Evolutionary conservation across 2,113 vertebrate genomes (phyloP), one percentile per base, ranked within the genome.

Genomic region (Oryzias celebensis): DNA sequence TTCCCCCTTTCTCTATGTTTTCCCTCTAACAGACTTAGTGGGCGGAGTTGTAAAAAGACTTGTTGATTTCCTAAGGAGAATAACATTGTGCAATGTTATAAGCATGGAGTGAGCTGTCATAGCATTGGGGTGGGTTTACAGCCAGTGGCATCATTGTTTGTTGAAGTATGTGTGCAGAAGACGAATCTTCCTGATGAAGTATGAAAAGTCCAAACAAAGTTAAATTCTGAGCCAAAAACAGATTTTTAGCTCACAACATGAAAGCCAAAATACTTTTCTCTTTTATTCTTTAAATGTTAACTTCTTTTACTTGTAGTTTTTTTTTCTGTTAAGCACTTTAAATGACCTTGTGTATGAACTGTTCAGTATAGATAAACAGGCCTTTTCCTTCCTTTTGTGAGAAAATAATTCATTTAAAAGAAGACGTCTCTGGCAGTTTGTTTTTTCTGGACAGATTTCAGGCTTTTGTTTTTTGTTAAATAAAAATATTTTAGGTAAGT

Each of bases 31-130:
- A 14, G 58, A 52, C 42, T 66, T 24, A 62, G 58, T 53, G 49
- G 61, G 67, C 67, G 60, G 65, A 71, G 42, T 36, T 36, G 36
- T 12, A 36, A 46, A 63, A 58, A 68, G 56, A 65, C 65, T 28
- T 75, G 69, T 84, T 85, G 73, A 76, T 82, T 84, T 66, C 76
- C 75, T 60, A 71, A 79, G 74, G 73, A 69, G 75, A 75, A 68
- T 59, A 46, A 66, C 68, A 70, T 87, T 86, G 76, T 79, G 74
- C 78, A 80, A 77, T 81, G 70, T 60, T 64, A 58, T 74, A 43
- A 78, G 71, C 44, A 6, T 73, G 65, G 71, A 74, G 76, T 87
- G 78, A 82, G 23, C 82, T 80, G 73, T 66, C 55, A 61, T 77
- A 81, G 85, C 69, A 69, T 77, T 55, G 68, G 58, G 55, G 68